Evolutionary conservation across 2,888 invertebrate genomes (phyloP).

Genomic region (Apotomis capreana): DNA sequence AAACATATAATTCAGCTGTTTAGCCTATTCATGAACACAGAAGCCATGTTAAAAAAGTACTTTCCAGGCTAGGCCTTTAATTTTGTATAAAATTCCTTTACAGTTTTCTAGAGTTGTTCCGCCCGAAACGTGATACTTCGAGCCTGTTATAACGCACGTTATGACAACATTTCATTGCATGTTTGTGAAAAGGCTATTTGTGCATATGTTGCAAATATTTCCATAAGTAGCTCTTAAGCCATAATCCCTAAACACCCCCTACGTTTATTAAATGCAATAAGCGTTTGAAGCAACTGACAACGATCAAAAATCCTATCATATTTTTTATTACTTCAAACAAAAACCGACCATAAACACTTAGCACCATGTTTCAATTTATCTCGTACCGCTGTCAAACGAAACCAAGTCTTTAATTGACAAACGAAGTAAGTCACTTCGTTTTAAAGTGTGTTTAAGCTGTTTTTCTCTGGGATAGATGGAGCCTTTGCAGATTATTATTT

Average conservation of each 20-base stretch:
- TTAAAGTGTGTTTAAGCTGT: too few relatives aligned
- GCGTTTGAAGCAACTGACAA: slow-evolving; percentile 12
- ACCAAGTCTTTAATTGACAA: not conserved
- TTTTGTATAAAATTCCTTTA: too few relatives aligned
- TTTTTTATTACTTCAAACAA: not conserved
- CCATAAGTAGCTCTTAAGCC: not conserved
- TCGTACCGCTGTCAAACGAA: not conserved
- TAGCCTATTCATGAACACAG: too few relatives aligned
- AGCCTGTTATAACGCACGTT: too few relatives aligned
- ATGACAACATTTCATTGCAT: too few relatives aligned
- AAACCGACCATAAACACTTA: not conserved
- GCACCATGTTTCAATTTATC: not conserved
- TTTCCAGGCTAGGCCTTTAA: too few relatives aligned
- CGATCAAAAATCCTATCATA: slow-evolving; percentile 13
- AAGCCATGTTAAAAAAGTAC: too few relatives aligned
- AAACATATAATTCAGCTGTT: too few relatives aligned
- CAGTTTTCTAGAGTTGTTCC: too few relatives aligned
- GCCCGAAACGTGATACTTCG: too few relatives aligned
- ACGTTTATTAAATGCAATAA: slow-evolving; percentile 22
- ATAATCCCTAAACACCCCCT: not conserved
- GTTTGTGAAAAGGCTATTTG: too few relatives aligned
- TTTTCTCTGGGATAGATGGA: not conserved
- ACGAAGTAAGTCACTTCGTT: not conserved
- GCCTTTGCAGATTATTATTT: slow-evolving; percentile 26
- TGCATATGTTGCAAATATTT: too few relatives aligned